phyloP scores from a whole-genome alignment of 1,140 invertebrate genomes.

The Chlorops oryzae region DNA sequence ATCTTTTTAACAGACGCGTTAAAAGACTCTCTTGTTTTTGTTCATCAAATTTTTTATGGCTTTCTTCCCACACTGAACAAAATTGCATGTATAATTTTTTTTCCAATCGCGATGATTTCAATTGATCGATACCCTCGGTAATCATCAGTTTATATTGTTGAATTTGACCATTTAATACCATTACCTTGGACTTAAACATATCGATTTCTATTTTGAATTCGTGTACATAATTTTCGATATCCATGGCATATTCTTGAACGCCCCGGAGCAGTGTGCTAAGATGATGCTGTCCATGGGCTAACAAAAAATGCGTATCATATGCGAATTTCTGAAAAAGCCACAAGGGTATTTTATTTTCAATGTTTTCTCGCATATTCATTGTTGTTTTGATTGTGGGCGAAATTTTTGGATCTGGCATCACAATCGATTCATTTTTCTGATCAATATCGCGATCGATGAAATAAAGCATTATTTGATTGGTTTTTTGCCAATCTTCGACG shows the following conservation, averaged over 20 bases:
- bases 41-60: background rate
- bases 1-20: too few relatives aligned
- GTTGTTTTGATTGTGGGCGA: slow-evolving; percentile 6
- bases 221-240: slow-evolving; percentile 24
- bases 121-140: too few relatives aligned
- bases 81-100: background rate
- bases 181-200: slow-evolving; percentile 6
- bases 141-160: slow-evolving; percentile 16
- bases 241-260: slow-evolving; percentile 22
- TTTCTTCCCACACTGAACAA: background rate
- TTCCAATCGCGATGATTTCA: too few relatives aligned
- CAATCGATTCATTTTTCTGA: slow-evolving; percentile 14
- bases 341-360: background rate
- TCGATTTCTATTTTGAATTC: background rate
- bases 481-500: slow-evolving; percentile 30
- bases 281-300: slow-evolving; percentile 20
- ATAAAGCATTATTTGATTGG: too few relatives aligned
- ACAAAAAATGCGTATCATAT: slow-evolving; percentile 21
- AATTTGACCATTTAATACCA: slow-evolving; percentile 10
- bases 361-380: background rate
- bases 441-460: slow-evolving; percentile 12
- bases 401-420: slow-evolving; percentile 1
- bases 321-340: slow-evolving; percentile 19
- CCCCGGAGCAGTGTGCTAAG: slow-evolving; percentile 20
- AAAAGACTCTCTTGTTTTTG: slow-evolving; percentile 7